Percentiles rank a stretch among this genome's conserved stretches.
Evolutionary conservation across 2,113 vertebrate species (phyloP).

Genomic region (Gila orcuttii): DNA sequence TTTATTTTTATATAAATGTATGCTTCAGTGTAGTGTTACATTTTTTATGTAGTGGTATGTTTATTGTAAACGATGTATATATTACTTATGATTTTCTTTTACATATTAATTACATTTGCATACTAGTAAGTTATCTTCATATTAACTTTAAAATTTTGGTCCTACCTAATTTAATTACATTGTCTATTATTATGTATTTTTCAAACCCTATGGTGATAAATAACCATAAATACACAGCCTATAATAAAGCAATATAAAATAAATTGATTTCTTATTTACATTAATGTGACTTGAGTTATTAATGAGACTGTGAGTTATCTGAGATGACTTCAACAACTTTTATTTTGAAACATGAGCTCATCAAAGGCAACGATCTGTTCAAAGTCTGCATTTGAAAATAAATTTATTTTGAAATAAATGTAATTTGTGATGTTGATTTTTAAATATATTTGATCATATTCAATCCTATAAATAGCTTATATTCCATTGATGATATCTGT

Average conservation of each 20-base stretch:
- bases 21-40: no score
- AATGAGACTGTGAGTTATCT: not conserved
- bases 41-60: not conserved
- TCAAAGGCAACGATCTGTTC: not conserved
- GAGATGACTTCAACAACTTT: not conserved
- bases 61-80: not conserved
- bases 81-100: not conserved
- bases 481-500: not conserved
- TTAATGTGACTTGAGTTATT: not conserved
- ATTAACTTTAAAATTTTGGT: not conserved
- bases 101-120: no score
- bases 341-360: conserved; percentile 6
- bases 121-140: not conserved
- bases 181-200: not conserved
- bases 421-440: not conserved
- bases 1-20: not conserved
- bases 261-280: not conserved
- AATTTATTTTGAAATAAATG: not conserved
- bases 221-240: not conserved
- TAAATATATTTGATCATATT: not conserved
- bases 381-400: not conserved
- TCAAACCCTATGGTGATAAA: not conserved
- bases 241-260: not conserved
- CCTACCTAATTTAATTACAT: not conserved
- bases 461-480: not conserved